These are phyloP conservation scores for Aspidapion aeneum DNA, from an alignment of 2,888 invertebrate species.

Conservation along the genomic window DNA sequence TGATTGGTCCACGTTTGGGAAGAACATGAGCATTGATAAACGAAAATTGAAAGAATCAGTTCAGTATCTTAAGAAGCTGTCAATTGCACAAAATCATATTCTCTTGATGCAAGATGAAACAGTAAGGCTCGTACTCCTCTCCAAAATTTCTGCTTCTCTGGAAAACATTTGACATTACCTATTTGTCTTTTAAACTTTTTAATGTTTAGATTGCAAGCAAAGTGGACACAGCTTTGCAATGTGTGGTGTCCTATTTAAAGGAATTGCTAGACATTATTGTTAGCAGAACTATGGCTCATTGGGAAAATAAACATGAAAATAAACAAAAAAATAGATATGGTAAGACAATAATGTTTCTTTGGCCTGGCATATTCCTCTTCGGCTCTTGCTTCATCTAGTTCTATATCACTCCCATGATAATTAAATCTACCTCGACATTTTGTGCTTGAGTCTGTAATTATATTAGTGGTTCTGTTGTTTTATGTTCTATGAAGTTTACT, in stretches of 20 bases:
- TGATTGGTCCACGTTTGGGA: constrained; percentile 19
- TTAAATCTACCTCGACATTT: too few relatives aligned
- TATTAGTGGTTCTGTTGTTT: too few relatives aligned
- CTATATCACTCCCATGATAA: too few relatives aligned
- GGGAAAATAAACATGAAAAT: constrained; percentile 36
- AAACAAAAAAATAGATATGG: neutral
- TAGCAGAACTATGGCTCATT: constrained; percentile 38
- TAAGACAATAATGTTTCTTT: too few relatives aligned
- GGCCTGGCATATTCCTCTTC: too few relatives aligned
- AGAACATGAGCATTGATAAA: constrained; percentile 21
- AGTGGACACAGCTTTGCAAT: constrained; percentile 18
- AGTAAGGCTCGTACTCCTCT: too few relatives aligned
- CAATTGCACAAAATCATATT: constrained; percentile 16
- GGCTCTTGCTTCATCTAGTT: too few relatives aligned
- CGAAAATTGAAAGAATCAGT: constrained; percentile 22
- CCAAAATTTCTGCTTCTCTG: too few relatives aligned
- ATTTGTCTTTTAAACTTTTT: too few relatives aligned
- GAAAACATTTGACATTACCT: too few relatives aligned
- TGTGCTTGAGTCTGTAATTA: too few relatives aligned
- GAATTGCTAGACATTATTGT: constrained; percentile 39
- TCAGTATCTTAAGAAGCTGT: constrained; percentile 19
- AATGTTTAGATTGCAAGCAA: constrained; percentile 11
- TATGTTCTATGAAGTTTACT: too few relatives aligned
- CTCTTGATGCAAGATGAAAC: neutral
- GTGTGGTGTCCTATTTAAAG: constrained; percentile 29